Conservation (phyloP, 2,113 vertebrate genomes). For the Grallaria varia region DNA sequence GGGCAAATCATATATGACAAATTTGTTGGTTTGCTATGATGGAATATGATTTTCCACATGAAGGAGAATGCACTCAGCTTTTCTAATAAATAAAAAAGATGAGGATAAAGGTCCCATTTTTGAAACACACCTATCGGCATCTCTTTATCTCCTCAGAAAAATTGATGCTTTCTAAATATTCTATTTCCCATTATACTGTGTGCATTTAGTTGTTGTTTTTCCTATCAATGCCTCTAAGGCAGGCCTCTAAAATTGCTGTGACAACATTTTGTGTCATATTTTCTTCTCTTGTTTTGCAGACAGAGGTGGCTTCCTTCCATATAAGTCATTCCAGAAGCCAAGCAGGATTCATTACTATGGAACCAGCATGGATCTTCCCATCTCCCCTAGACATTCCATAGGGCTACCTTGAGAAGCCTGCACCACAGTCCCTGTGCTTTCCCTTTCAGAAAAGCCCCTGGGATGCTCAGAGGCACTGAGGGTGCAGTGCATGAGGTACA, state of each 20-base stretch:
- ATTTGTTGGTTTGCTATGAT: background rate
- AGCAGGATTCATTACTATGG: background rate
- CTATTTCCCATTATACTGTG: background rate
- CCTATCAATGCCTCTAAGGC: background rate
- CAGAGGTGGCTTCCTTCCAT: background rate
- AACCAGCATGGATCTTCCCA: background rate
- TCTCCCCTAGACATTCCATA: background rate
- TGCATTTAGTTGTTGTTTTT: background rate
- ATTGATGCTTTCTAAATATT: background rate
- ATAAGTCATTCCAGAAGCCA: background rate
- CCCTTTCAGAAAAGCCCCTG: background rate
- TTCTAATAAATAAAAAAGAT: slow-evolving; percentile 5
- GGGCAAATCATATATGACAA: background rate
- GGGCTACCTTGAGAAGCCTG: background rate
- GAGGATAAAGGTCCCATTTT: background rate
- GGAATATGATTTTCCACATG: background rate
- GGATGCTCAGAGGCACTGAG: background rate
- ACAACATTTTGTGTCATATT: background rate
- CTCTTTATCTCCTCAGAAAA: background rate
- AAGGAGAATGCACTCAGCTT: background rate
- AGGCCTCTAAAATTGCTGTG: background rate
- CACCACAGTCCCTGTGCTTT: background rate
- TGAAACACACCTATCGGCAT: background rate
- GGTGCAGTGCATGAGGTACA: no score
- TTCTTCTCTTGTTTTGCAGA: background rate